These are phyloP conservation scores for Steinernema scapterisci DNA, from an alignment of 2,888 invertebrate genomes.

Conservation along the genomic window DNA sequence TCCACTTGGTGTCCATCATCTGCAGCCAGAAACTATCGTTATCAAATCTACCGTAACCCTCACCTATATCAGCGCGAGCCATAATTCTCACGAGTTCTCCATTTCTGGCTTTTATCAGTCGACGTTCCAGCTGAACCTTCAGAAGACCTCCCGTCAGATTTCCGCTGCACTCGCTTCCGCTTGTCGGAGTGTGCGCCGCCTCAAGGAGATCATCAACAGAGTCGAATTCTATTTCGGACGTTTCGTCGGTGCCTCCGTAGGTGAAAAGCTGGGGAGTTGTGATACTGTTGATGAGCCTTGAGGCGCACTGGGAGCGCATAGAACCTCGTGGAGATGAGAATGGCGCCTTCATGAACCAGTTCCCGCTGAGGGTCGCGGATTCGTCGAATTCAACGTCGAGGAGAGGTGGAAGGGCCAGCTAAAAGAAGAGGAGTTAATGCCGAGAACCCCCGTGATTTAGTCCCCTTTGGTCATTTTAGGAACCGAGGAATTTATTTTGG, in stretches of 20 bases:
- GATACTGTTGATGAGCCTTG: slow-evolving; percentile 32
- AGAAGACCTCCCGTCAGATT: not conserved
- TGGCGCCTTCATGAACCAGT: slow-evolving; percentile 35
- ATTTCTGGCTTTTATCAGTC: not conserved
- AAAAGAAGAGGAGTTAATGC: not conserved
- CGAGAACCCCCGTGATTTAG: too few species aligned
- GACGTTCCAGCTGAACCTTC: not conserved
- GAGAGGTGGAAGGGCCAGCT: slow-evolving; percentile 15
- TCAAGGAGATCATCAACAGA: slow-evolving; percentile 21
- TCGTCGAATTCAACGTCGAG: slow-evolving; percentile 11
- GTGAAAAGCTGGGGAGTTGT: slow-evolving; percentile 34
- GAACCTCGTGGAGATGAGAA: slow-evolving; percentile 34
- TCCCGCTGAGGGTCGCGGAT: slow-evolving; percentile 21
- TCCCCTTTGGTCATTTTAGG: not conserved
- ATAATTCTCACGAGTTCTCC: slow-evolving; percentile 6
- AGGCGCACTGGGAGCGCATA: slow-evolving; percentile 35
- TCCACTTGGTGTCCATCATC: slow-evolving; percentile 23
- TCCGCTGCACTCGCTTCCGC: slow-evolving; percentile 14
- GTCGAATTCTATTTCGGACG: slow-evolving; percentile 8
- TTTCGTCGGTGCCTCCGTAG: slow-evolving; percentile 29
- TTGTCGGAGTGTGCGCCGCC: slow-evolving; percentile 14
- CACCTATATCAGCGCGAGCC: slow-evolving; percentile 3
- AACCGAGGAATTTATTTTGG: not conserved
- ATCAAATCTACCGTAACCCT: not conserved
- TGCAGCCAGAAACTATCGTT: not conserved